phyloP scores from a whole-genome alignment of 2,797 vertebrate genomes.

The Sebastes glaucus region DNA sequence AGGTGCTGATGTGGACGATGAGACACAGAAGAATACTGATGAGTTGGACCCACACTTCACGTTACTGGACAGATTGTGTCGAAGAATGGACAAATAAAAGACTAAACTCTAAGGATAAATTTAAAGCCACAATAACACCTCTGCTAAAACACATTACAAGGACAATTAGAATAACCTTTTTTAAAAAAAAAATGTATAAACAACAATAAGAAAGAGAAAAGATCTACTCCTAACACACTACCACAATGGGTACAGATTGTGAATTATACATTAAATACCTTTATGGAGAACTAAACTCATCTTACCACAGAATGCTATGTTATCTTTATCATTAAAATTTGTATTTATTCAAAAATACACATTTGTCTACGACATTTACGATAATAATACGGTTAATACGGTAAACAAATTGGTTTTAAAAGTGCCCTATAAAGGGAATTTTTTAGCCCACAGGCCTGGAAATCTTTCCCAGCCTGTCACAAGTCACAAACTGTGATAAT shows the following conservation, averaged over 20 bases:
- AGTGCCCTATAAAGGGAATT: conserved; percentile 20
- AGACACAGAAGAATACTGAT: conserved; percentile 68
- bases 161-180: conserved; percentile 6
- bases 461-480: conserved; percentile 15
- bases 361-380: not conserved
- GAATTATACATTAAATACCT: not conserved
- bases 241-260: not conserved
- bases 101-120: conserved; percentile 38
- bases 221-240: conserved; percentile 31
- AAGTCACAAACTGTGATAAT: not conserved
- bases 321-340: not conserved
- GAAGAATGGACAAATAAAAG: conserved; percentile 31
- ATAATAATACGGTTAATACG: not conserved
- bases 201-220: conserved; percentile 12
- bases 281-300: conserved; percentile 10
- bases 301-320: conserved; percentile 30
- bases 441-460: conserved; percentile 5
- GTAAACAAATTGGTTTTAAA: not conserved
- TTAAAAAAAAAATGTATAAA: not conserved
- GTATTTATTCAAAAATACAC: not conserved
- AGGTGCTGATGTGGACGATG: conserved; percentile 64
- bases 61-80: conserved; percentile 33
- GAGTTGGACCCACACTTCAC: conserved; percentile 62
- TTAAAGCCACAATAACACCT: conserved; percentile 41
- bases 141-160: conserved; percentile 52